Percentiles rank a stretch among this genome's conserved stretches.
Evolutionary conservation across 2,888 invertebrate species (phyloP).

Genomic region (Pomacea canaliculata): DNA sequence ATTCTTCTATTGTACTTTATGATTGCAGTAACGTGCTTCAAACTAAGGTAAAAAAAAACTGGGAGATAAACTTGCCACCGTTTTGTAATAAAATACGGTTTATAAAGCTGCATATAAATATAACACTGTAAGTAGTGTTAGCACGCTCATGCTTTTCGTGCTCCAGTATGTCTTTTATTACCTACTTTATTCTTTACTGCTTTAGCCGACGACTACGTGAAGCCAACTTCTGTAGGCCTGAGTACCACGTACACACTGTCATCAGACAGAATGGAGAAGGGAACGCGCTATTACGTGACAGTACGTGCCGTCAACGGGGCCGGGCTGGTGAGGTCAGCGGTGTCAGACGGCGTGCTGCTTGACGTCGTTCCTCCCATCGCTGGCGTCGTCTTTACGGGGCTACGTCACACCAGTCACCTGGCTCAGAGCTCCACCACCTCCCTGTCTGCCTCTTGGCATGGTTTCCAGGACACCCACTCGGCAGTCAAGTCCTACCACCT

Average conservation of each 20-base stretch:
- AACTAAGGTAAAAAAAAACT: too few relatives aligned
- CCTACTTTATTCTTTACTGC: background rate
- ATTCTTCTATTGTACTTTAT: too few relatives aligned
- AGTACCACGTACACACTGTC: conserved; percentile 29
- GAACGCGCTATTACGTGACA: conserved; percentile 34
- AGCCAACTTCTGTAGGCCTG: conserved; percentile 26
- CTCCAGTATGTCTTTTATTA: too few relatives aligned
- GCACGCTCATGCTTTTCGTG: too few relatives aligned
- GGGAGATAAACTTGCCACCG: too few relatives aligned
- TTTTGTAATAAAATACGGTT: too few relatives aligned
- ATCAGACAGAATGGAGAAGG: conserved; percentile 25
- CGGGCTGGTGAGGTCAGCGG: conserved; percentile 35
- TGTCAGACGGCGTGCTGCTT: conserved; percentile 40
- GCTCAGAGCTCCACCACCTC: conserved; percentile 30
- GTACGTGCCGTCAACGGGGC: conserved; percentile 41
- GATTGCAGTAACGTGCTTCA: too few relatives aligned
- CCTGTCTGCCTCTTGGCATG: conserved; percentile 39
- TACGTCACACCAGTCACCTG: conserved; percentile 26
- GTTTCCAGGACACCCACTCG: conserved; percentile 38
- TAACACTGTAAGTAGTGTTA: too few relatives aligned
- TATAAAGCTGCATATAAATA: too few relatives aligned
- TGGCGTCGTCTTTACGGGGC: conserved; percentile 44
- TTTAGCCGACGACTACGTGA: conserved; percentile 34
- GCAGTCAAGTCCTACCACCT: conserved; percentile 33
- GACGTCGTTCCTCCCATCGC: conserved; percentile 41